Evolutionary conservation across 2,113 vertebrate genomes (phyloP), one percentile per base, ranked within the genome.

Genomic region (Rhinopomastus cyanomelas): DNA sequence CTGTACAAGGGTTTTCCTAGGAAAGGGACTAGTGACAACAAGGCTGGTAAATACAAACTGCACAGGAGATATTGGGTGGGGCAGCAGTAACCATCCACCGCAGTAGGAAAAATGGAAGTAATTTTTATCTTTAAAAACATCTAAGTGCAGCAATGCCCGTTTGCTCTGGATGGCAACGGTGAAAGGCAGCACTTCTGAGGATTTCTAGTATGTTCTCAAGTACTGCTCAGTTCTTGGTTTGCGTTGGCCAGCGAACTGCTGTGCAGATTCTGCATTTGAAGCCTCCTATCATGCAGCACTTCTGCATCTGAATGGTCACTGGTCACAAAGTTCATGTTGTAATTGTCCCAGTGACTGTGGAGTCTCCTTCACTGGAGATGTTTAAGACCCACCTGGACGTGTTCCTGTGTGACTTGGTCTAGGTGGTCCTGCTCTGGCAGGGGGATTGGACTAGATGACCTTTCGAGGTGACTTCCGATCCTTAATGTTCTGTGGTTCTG

Each of bases 161-260:
- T 56, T 71, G 52, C 49, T 82, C 32, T n/a, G 78, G 68, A 85
- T 87, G 59, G 46, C 78, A 91, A 89, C 93, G 53, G 78, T 71
- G 56, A 88, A 94, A 85, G 74, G 12, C 64, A 69, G 49, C 65
- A 82, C 74, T 46, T 75, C 82, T 12, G 17, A 92, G 85, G 27
- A 53, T 16, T 71, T 91, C 72, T 82, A 18, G 8, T 78, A 72
- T 64, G 29, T 56, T 77, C 37, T 27, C 53, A 16, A 64, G 32
- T 30, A 37, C 62, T 73, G 53, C 86, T 48, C 48, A 42, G 67
- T 25, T 81, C 15, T 86, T 77, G 62, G 62, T 81, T 95, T 46
- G 27, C 53, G 37, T 72, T 76, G 46, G 39, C 67, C 94, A 68
- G 7, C 51, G 78, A 22, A 30, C 25, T 68, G 94, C 71, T 87